These are phyloP conservation scores for Sterrhoptilus dennistouni DNA, from an alignment of 2,113 vertebrate species.

Conservation along the genomic window DNA sequence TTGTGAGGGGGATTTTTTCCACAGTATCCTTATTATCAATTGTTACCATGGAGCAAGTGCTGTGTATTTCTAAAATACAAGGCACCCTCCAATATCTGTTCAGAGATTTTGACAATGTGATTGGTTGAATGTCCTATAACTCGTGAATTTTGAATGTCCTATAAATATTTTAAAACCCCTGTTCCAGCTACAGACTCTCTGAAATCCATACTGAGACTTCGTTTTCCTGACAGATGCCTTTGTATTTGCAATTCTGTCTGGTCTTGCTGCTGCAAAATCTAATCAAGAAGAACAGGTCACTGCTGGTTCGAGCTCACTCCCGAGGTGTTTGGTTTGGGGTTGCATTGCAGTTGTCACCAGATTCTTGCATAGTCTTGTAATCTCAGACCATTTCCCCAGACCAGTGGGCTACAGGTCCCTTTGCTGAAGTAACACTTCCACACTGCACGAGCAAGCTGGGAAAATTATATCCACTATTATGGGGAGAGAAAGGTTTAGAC, in stretches of 20 bases:
- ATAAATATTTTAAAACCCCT: constrained; percentile 53
- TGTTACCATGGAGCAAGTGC: neutral
- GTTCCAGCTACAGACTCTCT: neutral
- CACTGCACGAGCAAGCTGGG: neutral
- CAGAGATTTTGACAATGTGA: neutral
- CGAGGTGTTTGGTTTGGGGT: neutral
- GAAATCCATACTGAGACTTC: constrained; percentile 13
- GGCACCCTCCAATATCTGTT: neutral
- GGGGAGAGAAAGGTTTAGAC: neutral
- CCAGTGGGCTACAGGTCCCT: neutral
- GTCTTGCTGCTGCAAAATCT: neutral
- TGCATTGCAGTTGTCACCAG: neutral
- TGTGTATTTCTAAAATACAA: neutral
- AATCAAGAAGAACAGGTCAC: neutral
- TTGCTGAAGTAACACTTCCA: neutral
- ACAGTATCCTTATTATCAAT: neutral
- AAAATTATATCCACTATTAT: neutral
- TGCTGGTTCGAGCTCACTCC: neutral
- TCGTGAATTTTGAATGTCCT: constrained; percentile 10
- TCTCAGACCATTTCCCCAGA: neutral
- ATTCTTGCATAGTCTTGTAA: neutral
- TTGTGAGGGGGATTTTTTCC: neutral
- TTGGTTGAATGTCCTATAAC: neutral
- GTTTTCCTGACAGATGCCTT: constrained; percentile 6
- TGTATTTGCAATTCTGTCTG: neutral